Evolutionary conservation across 2,888 invertebrate genomes (phyloP), one percentile per base, ranked within the genome.

Genomic region (Nephrocerus scutellatus): DNA sequence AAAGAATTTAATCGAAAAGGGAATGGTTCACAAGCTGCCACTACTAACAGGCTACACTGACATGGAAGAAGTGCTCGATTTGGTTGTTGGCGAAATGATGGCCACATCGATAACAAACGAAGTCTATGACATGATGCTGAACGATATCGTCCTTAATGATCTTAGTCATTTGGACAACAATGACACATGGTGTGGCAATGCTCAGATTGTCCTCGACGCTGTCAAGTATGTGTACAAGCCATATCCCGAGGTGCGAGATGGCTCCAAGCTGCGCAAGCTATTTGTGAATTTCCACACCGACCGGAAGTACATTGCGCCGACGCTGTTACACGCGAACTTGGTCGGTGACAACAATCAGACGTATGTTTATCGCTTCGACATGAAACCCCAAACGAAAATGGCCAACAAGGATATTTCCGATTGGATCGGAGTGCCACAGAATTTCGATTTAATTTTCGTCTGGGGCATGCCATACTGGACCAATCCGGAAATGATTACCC

Each of bases 381-480:
- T 77, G 51, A 80, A 83, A 49, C 80, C 84, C 1, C 75, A 75
- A 52, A 82, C 84, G 0, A 68, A 72, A 31, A 71, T 74, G 19
- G 79, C 76, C 4, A 74, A 75, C 30, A 76, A 77, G 20, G 78
- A 78, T 34, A 72, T 86, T 18, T 82, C 86, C 0, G 76, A 77
- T 30, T 87, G 87, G 86, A 76, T 84, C 1, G 77, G 79, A 13
- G 86, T 87, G 1, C 85, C 87, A 2, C 86, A 87, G 60, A 79
- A 84, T 62, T 85, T 80, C 50, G 88, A 88, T 62, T 72, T 87
- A 46, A 80, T 86, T 32, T 86, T 84, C 59, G 75, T 84, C 6
- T 87, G 86, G 75, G 88, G 88, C 1, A 72, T 87, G 54, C 87
- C 88, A 0, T 79, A 83, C 61, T 77, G 82, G 73, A 73, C 74